These are phyloP conservation scores for Oxycera nigricornis DNA, from an alignment of 2,888 invertebrate genomes.

Conservation along the genomic window DNA sequence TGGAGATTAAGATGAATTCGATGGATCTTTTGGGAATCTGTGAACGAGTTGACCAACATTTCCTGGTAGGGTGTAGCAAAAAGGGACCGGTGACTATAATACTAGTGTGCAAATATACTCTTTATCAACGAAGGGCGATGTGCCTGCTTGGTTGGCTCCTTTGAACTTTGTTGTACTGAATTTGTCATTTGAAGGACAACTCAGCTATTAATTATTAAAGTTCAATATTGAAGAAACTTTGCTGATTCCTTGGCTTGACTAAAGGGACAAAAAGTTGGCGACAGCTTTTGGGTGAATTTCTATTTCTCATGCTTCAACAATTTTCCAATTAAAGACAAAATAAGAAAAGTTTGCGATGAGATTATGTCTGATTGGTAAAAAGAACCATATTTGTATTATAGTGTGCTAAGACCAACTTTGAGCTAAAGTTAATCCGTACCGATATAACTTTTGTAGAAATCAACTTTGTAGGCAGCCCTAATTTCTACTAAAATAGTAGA, in stretches of 20 bases:
- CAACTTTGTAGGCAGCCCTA: too few relatives aligned
- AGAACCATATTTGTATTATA: too few relatives aligned
- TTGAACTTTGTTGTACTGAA: background rate
- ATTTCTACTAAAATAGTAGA: too few relatives aligned
- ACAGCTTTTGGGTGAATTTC: slow-evolving; percentile 15
- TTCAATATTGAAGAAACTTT: slow-evolving; percentile 11
- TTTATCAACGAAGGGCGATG: background rate
- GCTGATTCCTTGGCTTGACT: slow-evolving; percentile 1
- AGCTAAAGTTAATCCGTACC: too few relatives aligned
- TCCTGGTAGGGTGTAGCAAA: slow-evolving; percentile 12
- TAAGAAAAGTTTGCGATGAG: slow-evolving; percentile 30
- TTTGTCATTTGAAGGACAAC: background rate
- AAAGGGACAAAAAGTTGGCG: background rate
- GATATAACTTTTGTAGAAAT: too few relatives aligned
- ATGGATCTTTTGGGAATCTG: slow-evolving; percentile 28
- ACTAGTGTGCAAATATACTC: background rate
- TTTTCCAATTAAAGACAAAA: slow-evolving; percentile 32
- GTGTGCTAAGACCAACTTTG: too few relatives aligned
- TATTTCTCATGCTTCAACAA: slow-evolving; percentile 14
- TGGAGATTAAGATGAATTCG: slow-evolving; percentile 20
- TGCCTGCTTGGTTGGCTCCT: background rate
- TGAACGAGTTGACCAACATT: slow-evolving; percentile 43
- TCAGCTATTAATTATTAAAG: slow-evolving; percentile 22
- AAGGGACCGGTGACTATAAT: too few relatives aligned
- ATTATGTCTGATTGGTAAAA: too few relatives aligned